A percentile compares a stretch with the other conserved stretches of the same genome.
Conservation (phyloP, 2,113 vertebrate species). For the Cebus imitator region DNA sequence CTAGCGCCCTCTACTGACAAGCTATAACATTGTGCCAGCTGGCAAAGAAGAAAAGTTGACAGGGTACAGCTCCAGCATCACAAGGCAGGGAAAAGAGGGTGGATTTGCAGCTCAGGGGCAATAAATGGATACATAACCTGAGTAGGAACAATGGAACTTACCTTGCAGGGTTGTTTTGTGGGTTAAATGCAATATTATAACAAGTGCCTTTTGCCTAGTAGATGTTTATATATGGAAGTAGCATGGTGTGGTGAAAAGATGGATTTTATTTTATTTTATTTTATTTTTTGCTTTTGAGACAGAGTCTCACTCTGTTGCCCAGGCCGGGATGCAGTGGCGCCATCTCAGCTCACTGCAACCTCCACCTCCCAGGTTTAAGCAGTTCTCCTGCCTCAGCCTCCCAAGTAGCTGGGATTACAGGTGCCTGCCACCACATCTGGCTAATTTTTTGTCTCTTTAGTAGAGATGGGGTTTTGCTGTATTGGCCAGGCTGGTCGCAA, state of each 20-base stretch:
- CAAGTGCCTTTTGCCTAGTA: not conserved
- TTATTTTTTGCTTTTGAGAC: too few relatives aligned
- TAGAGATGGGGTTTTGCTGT: too few relatives aligned
- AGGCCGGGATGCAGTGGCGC: too few relatives aligned
- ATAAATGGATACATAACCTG: too few relatives aligned
- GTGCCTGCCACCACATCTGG: too few relatives aligned
- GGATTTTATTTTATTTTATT: not conserved
- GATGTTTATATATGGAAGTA: not conserved
- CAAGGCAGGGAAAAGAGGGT: not conserved
- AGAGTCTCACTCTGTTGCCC: too few relatives aligned
- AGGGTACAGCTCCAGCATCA: not conserved
- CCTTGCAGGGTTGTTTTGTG: not conserved
- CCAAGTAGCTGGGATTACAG: too few relatives aligned
- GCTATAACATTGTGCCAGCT: not conserved
- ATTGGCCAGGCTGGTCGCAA: too few relatives aligned
- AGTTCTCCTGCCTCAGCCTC: too few relatives aligned
- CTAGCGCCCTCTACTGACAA: not conserved
- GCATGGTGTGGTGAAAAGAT: not conserved
- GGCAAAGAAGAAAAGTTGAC: not conserved
- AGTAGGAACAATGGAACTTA: not conserved
- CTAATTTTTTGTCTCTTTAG: too few relatives aligned
- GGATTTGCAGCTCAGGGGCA: not conserved
- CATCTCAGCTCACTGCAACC: too few relatives aligned
- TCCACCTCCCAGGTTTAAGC: too few relatives aligned
- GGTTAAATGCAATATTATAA: not conserved